Percentiles rank a stretch among this genome's conserved stretches.
Evolutionary conservation across 23 tunicate genomes (phyloP).

Genomic region (Corella eumyota): DNA sequence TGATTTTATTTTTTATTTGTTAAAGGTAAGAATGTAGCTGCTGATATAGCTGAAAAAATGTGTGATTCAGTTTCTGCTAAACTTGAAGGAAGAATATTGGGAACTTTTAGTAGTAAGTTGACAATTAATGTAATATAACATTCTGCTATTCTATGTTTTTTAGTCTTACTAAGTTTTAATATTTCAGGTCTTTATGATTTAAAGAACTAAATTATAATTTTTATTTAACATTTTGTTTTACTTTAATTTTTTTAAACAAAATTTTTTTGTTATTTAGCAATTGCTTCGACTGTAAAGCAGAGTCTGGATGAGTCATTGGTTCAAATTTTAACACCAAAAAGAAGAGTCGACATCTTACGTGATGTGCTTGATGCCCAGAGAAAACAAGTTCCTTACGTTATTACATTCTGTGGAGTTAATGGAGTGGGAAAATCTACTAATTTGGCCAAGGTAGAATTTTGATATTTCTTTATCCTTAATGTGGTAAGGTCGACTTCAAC

Average conservation of each 20-base stretch:
- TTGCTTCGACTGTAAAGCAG: conserved; percentile 83
- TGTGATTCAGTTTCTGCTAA: conserved; percentile 76
- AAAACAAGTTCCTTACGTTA: conserved; percentile 62
- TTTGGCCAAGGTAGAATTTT: conserved; percentile 79
- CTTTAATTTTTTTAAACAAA: no score
- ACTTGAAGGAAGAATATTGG: conserved; percentile 88
- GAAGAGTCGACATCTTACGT: conserved; percentile 94
- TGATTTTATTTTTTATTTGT: no score
- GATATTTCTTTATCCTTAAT: no score
- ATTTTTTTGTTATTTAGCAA: no score
- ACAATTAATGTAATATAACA: no score
- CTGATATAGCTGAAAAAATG: conserved; percentile 93
- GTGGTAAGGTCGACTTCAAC: no score
- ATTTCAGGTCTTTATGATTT: no score
- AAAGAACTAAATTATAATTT: no score
- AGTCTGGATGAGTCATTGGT: conserved; percentile 89
- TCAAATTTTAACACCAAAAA: conserved; percentile 90
- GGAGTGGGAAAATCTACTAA: conserved; percentile 99
- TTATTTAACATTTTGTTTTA: no score
- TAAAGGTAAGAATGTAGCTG: conserved; percentile 91
- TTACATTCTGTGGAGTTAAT: conserved; percentile 99
- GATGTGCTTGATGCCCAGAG: conserved; percentile 95
- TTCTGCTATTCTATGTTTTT: no score
- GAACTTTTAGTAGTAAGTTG: conserved; percentile 85
- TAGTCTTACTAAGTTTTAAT: no score